Evolutionary conservation across 2,113 vertebrate species (phyloP).

Genomic region (Suricata suricatta): DNA sequence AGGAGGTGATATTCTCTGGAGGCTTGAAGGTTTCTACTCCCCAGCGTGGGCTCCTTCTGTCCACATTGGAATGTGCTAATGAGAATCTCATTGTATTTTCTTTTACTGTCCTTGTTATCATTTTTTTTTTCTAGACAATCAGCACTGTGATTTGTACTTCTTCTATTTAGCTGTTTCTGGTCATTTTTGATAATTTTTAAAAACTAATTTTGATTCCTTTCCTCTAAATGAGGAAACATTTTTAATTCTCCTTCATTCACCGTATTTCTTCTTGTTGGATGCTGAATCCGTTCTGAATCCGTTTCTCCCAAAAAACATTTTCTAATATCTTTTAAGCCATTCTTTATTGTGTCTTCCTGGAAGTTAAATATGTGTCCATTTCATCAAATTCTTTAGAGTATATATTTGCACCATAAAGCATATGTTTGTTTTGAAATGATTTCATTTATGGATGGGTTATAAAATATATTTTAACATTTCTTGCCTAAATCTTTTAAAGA

Average conservation of each 20-base stretch:
- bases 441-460: neutral
- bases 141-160: neutral
- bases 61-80: neutral
- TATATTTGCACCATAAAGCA: neutral
- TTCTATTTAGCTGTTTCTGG: neutral
- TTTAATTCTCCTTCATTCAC: neutral
- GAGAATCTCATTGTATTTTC: neutral
- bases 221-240: neutral
- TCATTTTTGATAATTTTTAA: neutral
- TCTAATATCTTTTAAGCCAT: neutral
- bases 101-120: neutral
- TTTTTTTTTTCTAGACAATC: neutral
- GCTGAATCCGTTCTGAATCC: neutral
- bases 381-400: neutral
- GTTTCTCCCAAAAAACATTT: neutral
- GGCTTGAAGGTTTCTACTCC: neutral
- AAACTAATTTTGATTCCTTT: neutral
- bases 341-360: neutral
- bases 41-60: neutral
- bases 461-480: neutral
- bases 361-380: neutral
- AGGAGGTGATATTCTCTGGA: fast-evolving
- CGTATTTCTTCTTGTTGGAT: neutral
- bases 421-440: neutral
- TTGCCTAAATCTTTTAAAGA: neutral